Percentiles rank a stretch among this genome's conserved stretches.
Evolutionary conservation across 2,888 invertebrate genomes (phyloP).

Genomic region (Chouioia cunea): DNA sequence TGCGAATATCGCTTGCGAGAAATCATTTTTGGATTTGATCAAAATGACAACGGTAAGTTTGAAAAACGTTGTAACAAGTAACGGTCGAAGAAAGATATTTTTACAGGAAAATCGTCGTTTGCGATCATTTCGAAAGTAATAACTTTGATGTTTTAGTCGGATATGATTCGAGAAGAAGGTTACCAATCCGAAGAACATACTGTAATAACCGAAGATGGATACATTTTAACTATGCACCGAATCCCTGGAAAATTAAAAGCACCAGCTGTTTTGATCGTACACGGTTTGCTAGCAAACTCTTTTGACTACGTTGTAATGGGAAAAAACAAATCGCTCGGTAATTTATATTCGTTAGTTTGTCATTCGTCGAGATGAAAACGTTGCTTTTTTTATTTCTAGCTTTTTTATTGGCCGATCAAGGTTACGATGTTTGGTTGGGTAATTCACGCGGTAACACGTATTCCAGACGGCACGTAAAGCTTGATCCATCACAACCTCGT

Average conservation of each 20-base stretch:
- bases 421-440: constrained; percentile 87
- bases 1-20: no score
- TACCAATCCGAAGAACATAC: constrained; percentile 80
- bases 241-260: constrained; percentile 75
- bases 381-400: constrained; percentile 63
- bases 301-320: constrained; percentile 83
- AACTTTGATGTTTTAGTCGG: constrained; percentile 72
- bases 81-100: no score
- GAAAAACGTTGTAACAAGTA: no score
- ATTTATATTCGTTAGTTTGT: constrained; percentile 68
- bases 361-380: constrained; percentile 26
- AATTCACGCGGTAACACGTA: constrained; percentile 82
- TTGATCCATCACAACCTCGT: constrained; percentile 47
- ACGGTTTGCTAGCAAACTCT: constrained; percentile 84
- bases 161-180: constrained; percentile 73
- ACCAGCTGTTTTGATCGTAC: constrained; percentile 80
- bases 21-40: no score
- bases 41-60: no score
- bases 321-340: constrained; percentile 74
- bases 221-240: constrained; percentile 83
- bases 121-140: not conserved
- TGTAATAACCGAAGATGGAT: constrained; percentile 84
- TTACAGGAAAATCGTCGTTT: no score
- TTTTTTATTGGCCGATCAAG: constrained; percentile 77
- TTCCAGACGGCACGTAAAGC: constrained; percentile 53